Conservation (phyloP, 2,888 invertebrate genomes). For the Clanis bilineata region DNA sequence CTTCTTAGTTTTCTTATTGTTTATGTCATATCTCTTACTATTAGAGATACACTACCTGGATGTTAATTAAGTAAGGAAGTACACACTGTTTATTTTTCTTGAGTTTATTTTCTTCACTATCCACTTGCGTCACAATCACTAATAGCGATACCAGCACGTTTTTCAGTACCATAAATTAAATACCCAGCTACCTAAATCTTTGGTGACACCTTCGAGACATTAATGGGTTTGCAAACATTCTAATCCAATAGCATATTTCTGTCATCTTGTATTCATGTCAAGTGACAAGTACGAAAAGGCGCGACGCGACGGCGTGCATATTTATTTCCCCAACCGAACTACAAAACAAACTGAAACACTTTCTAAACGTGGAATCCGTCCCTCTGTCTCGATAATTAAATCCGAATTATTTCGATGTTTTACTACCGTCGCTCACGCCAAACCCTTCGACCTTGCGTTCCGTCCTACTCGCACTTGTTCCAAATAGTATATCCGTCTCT, state of each 20-base stretch:
- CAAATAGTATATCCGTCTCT: conserved; percentile 27
- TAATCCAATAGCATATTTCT: not conserved
- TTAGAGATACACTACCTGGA: too few relatives aligned
- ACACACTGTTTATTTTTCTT: too few relatives aligned
- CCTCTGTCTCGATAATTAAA: conserved; percentile 46
- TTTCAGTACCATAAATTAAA: too few relatives aligned
- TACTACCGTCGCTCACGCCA: conserved; percentile 45
- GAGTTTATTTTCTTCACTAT: too few relatives aligned
- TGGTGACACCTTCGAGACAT: not conserved
- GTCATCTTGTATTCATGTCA: conserved; percentile 6
- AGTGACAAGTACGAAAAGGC: conserved; percentile 4
- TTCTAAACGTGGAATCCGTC: conserved; percentile 39
- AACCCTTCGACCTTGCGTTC: conserved; percentile 38
- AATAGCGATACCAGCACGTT: too few relatives aligned
- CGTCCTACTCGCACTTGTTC: conserved; percentile 24
- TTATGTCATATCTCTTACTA: too few relatives aligned
- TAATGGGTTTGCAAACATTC: not conserved
- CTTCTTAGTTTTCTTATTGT: too few relatives aligned
- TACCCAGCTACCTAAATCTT: too few relatives aligned
- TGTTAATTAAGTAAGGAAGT: too few relatives aligned
- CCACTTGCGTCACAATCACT: too few relatives aligned
- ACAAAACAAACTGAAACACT: conserved; percentile 30
- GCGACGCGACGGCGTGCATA: conserved; percentile 1
- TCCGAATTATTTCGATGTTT: conserved; percentile 33
- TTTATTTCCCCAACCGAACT: conserved; percentile 6